These are phyloP conservation scores for Egretta garzetta DNA, from an alignment of 2,113 vertebrate species.

Conservation along the genomic window DNA sequence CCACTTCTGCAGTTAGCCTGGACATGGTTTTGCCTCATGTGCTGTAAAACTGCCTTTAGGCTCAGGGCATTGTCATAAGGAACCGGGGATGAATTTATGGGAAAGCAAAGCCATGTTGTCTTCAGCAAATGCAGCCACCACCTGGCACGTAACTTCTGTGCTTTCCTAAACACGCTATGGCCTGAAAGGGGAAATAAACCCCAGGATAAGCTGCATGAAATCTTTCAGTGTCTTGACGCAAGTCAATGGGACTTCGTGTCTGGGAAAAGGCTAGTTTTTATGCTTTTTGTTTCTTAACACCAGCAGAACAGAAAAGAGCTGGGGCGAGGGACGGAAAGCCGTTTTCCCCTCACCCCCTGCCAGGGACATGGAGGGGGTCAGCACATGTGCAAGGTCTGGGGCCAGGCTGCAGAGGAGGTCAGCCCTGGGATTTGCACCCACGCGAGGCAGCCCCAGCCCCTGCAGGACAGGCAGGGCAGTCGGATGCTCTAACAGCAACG, in stretches of 20 bases:
- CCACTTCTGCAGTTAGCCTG: neutral
- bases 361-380: neutral
- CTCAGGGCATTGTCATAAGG: neutral
- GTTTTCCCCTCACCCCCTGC: neutral
- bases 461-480: neutral
- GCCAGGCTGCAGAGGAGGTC: neutral
- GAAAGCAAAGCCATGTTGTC: neutral
- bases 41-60: neutral
- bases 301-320: neutral
- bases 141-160: neutral
- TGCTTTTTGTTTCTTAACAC: neutral
- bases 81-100: neutral
- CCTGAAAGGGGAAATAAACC: neutral
- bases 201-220: neutral
- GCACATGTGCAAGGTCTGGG: neutral
- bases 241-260: neutral
- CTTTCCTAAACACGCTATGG: neutral
- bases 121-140: neutral
- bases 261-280: neutral
- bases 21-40: neutral
- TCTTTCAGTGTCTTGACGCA: neutral
- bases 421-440: neutral
- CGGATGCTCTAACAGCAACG: accelerated
- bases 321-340: accelerated
- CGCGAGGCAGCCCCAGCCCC: neutral